Evolutionary conservation across 2,113 vertebrate species (phyloP).

Genomic region (Puffinus mauretanicus): DNA sequence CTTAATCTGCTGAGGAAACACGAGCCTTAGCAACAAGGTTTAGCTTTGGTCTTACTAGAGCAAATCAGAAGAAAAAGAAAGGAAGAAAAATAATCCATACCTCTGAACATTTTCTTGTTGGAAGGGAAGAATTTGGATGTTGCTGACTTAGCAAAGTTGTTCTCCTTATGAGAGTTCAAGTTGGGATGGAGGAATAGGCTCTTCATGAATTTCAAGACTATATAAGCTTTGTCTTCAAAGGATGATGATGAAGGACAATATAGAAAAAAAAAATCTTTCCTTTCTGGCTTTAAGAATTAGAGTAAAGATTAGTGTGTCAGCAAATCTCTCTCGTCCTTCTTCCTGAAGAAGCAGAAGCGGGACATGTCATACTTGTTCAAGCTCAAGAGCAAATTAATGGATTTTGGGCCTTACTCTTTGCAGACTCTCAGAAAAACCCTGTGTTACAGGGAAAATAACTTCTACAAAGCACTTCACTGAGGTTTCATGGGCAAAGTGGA

Average conservation of each 20-base stretch:
- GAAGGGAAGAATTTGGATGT: neutral
- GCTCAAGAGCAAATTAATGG: conserved; percentile 8
- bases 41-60: neutral
- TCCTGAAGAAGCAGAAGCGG: neutral
- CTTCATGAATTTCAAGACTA: neutral
- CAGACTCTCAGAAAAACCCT: neutral
- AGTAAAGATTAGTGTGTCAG: neutral
- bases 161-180: neutral
- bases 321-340: neutral
- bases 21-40: neutral
- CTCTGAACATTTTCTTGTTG: neutral
- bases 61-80: neutral
- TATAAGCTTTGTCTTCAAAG: neutral
- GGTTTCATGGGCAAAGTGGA: neutral
- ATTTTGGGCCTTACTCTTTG: neutral
- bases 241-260: neutral
- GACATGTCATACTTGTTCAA: neutral
- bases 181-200: neutral
- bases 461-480: neutral
- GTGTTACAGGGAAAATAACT: neutral
- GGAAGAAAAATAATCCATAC: neutral
- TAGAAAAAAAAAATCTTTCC: neutral
- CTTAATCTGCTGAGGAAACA: neutral
- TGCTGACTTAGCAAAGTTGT: neutral
- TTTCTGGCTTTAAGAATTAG: neutral